Evolutionary conservation across 2,797 vertebrate species (phyloP).

Genomic region (Apodemus agrarius): DNA sequence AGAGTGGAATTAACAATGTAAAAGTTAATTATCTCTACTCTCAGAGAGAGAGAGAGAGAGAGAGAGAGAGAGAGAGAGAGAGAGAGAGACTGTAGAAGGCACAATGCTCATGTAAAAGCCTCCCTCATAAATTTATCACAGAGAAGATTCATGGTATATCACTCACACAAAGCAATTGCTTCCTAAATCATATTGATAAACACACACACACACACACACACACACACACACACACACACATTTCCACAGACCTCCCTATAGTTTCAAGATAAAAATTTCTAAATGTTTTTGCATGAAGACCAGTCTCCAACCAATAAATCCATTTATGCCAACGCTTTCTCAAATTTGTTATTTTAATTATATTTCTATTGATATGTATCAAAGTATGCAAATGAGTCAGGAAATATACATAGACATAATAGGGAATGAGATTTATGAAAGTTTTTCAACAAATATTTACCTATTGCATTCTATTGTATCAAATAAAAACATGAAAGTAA

Average conservation of each 20-base stretch:
- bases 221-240: too few species aligned
- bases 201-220: too few species aligned
- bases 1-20: slow-evolving; percentile 34
- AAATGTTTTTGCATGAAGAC: not conserved
- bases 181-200: not conserved
- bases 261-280: not conserved
- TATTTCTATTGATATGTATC: not conserved
- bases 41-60: not conserved
- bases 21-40: not conserved
- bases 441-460: not conserved
- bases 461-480: not conserved
- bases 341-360: slow-evolving; percentile 11
- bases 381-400: not conserved
- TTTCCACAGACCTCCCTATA: not conserved
- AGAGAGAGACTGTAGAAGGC: not conserved
- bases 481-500: not conserved
- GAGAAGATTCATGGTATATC: not conserved
- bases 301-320: not conserved
- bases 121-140: not conserved
- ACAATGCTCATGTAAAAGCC: not conserved
- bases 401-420: not conserved
- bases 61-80: not conserved
- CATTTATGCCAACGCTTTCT: not conserved
- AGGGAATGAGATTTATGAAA: not conserved
- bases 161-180: not conserved